These are phyloP conservation scores for Prionailurus bengalensis DNA, from an alignment of 2,113 vertebrate genomes.

Conservation along the genomic window DNA sequence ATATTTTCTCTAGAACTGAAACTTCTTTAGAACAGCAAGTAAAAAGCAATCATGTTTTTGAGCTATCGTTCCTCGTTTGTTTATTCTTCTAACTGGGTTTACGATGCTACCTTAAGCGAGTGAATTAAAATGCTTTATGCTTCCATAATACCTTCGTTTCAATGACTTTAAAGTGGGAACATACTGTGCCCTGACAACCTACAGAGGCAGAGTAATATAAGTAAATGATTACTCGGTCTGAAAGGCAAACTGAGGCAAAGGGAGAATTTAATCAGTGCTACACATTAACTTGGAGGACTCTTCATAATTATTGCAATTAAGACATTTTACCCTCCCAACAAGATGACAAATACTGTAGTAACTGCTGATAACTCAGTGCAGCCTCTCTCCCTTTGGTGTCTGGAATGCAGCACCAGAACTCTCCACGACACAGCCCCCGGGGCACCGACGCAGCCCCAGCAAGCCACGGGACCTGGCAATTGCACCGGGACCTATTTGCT, in stretches of 20 bases:
- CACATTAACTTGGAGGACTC: not conserved
- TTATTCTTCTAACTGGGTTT: slow-evolving; percentile 53
- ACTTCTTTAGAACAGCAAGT: not conserved
- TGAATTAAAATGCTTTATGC: slow-evolving; percentile 56
- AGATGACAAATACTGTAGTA: not conserved
- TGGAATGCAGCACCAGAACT: not conserved
- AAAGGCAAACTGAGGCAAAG: slow-evolving; percentile 2
- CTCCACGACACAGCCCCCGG: not conserved
- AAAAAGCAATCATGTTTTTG: slow-evolving; percentile 41
- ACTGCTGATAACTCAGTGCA: not conserved
- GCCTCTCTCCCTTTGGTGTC: not conserved
- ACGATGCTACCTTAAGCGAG: not conserved
- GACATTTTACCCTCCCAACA: not conserved
- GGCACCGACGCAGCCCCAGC: no score
- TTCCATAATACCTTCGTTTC: not conserved
- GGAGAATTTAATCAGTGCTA: not conserved
- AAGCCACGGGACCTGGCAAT: not conserved
- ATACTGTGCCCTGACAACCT: slow-evolving; percentile 31
- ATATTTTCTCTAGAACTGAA: slow-evolving; percentile 16
- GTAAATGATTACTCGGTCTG: not conserved
- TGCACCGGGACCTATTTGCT: not conserved
- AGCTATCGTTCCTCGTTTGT: not conserved
- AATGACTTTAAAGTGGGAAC: slow-evolving; percentile 31
- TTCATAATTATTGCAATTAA: not conserved
- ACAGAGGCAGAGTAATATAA: not conserved